A percentile compares a stretch with the other conserved stretches of the same genome.
Conservation (phyloP, 2,797 vertebrate species). For the Neomorphus geoffroyi region DNA sequence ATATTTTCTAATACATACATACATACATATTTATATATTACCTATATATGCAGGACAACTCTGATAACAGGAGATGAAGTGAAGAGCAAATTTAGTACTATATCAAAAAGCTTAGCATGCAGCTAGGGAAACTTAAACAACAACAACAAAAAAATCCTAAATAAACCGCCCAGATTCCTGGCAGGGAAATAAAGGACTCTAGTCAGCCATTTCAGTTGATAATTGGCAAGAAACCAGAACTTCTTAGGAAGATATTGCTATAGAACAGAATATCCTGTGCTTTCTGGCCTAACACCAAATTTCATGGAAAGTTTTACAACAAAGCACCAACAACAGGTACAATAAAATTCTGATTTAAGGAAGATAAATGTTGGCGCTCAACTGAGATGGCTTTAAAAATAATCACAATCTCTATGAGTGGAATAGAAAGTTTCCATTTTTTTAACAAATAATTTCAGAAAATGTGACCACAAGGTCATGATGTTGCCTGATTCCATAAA, state of each 20-base stretch:
- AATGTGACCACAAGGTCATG: conserved; percentile 19
- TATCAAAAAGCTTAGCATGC: background rate
- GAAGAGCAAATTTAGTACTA: background rate
- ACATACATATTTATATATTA: too few species aligned
- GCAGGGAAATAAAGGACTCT: background rate
- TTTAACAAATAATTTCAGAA: background rate
- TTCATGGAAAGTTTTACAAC: background rate
- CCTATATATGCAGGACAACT: background rate
- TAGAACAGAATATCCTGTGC: background rate
- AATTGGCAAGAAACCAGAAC: background rate
- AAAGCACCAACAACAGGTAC: background rate
- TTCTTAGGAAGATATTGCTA: background rate
- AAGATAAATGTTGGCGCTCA: background rate
- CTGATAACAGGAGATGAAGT: background rate
- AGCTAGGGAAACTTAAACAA: background rate
- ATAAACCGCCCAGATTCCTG: rapidly evolving
- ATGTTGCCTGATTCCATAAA: conserved; percentile 41
- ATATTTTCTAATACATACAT: too few species aligned
- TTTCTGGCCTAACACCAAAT: background rate
- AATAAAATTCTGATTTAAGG: background rate
- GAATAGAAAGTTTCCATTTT: background rate
- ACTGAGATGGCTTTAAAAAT: background rate
- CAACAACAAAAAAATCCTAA: background rate
- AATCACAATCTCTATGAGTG: background rate
- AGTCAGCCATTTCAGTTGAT: background rate